phyloP scores from a whole-genome alignment of 2,797 vertebrate genomes.

The Peromyscus melanophrys region DNA sequence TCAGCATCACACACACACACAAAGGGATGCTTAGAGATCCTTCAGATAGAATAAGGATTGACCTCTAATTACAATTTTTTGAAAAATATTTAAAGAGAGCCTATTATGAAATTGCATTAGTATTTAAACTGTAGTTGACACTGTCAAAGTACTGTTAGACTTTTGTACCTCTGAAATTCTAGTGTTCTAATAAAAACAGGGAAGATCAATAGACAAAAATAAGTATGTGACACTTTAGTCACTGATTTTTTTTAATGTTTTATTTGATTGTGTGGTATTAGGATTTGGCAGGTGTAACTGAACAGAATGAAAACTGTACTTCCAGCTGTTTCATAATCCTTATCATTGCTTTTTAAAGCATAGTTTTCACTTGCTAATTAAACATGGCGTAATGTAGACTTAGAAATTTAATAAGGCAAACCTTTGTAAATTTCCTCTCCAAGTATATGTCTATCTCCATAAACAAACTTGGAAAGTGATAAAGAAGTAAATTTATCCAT shows the following conservation, averaged over 20 bases:
- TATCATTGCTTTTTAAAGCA: background rate
- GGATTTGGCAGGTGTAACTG: background rate
- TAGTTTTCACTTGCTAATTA: background rate
- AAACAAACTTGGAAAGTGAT: background rate
- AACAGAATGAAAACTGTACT: background rate
- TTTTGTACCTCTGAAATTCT: background rate
- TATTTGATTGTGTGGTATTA: background rate
- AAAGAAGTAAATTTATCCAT: background rate
- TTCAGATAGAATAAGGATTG: slow-evolving; percentile 3
- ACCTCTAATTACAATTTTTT: background rate
- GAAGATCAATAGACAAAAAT: background rate
- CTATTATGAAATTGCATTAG: slow-evolving; percentile 1
- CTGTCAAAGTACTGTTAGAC: background rate
- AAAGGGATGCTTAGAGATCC: background rate
- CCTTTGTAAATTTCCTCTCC: background rate
- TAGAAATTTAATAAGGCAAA: background rate
- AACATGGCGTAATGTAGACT: background rate
- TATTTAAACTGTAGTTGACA: background rate
- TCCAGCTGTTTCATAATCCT: background rate
- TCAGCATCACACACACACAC: background rate
- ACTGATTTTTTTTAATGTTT: background rate
- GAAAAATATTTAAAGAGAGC: background rate
- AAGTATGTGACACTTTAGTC: background rate
- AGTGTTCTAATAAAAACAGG: background rate
- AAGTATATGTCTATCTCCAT: background rate